Percentiles rank a stretch among this genome's conserved stretches.
phyloP scores from a whole-genome alignment of 1,140 invertebrate genomes.

The Drosophila punjabiensis region DNA sequence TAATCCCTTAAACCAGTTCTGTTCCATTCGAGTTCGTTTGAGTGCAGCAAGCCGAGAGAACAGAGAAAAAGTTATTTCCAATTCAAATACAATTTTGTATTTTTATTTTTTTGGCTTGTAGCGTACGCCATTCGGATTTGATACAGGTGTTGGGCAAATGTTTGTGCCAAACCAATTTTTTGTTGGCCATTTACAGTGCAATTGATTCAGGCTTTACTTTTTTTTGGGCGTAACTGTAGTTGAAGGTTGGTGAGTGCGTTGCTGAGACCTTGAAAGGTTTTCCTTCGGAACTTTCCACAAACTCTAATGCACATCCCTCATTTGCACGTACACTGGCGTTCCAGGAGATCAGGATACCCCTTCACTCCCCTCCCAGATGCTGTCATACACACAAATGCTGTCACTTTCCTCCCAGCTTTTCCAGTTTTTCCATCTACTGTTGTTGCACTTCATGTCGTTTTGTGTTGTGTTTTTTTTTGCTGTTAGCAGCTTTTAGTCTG shows the following conservation, averaged over 20 bases:
- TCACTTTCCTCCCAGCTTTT: slow-evolving; percentile 19
- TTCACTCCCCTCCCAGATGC: not conserved
- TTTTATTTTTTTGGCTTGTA: slow-evolving; percentile 3
- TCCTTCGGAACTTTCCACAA: slow-evolving; percentile 9
- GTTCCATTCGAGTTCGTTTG: slow-evolving; percentile 17
- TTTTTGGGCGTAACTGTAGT: not conserved
- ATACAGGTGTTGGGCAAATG: slow-evolving; percentile 15
- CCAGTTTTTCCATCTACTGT: slow-evolving; percentile 19
- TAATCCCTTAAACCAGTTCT: slow-evolving; percentile 37
- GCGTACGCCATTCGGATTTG: not conserved
- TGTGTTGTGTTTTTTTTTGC: slow-evolving; percentile 3
- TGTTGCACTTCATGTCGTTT: slow-evolving; percentile 2
- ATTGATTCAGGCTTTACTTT: not conserved
- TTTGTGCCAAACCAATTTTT: not conserved
- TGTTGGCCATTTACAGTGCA: slow-evolving; percentile 7
- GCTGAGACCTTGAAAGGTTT: slow-evolving; percentile 20
- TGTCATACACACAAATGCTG: slow-evolving; percentile 34
- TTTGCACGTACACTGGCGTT: slow-evolving; percentile 15
- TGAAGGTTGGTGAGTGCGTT: slow-evolving; percentile 2
- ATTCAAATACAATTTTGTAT: slow-evolving; percentile 15
- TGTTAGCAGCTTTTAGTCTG: slow-evolving; percentile 60
- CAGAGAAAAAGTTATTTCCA: slow-evolving; percentile 14
- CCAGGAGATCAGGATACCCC: not conserved
- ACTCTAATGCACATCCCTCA: slow-evolving; percentile 36
- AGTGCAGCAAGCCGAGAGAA: slow-evolving; percentile 7